Conservation (phyloP, 2,797 vertebrate genomes). For the Helarctos malayanus region DNA sequence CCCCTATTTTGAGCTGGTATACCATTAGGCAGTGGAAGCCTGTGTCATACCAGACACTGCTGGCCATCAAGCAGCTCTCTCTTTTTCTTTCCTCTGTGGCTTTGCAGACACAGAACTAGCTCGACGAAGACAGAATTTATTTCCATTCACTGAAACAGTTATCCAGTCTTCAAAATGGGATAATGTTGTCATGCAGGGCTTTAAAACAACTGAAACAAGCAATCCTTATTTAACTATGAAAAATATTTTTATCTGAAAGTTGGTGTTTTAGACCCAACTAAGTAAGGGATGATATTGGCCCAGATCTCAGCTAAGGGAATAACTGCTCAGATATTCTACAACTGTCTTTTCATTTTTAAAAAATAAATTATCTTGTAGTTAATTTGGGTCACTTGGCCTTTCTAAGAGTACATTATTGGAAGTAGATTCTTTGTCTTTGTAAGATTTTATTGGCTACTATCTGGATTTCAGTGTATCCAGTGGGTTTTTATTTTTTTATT, state of each 20-base stretch:
- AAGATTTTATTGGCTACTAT: background rate
- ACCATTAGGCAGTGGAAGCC: background rate
- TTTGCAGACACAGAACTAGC: conserved; percentile 32
- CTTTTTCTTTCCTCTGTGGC: background rate
- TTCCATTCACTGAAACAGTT: background rate
- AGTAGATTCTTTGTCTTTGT: conserved; percentile 13
- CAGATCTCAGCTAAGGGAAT: conserved; percentile 9
- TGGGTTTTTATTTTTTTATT: background rate
- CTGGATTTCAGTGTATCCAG: background rate
- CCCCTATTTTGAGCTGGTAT: background rate
- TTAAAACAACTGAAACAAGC: background rate
- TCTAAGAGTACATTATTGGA: background rate
- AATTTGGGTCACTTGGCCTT: conserved; percentile 13
- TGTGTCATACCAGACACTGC: background rate
- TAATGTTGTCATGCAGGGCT: background rate
- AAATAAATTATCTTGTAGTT: conserved; percentile 42
- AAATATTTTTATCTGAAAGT: conserved; percentile 21
- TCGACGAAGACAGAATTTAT: background rate
- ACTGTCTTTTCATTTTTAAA: background rate
- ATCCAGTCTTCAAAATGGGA: background rate
- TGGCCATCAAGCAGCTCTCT: background rate
- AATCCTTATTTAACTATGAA: conserved; percentile 6
- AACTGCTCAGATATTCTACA: background rate
- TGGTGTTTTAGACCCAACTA: background rate
- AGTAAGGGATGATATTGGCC: background rate